Evolutionary conservation across 2,113 vertebrate genomes (phyloP).

Genomic region (Ardeotis arabs): DNA sequence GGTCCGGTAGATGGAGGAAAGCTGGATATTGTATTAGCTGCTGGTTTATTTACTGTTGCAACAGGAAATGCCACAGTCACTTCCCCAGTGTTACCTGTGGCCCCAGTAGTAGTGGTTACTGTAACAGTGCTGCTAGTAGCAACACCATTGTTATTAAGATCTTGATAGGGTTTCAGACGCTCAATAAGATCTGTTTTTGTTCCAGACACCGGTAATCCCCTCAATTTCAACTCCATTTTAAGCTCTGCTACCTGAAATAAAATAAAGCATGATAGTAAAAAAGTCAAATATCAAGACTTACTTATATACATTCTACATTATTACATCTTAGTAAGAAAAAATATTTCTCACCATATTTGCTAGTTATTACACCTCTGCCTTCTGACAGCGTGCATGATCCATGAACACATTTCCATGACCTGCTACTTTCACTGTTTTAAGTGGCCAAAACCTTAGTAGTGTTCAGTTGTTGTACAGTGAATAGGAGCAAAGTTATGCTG

Average conservation of each 20-base stretch:
- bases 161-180: slow-evolving; percentile 92
- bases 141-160: slow-evolving; percentile 68
- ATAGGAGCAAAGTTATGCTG: not conserved
- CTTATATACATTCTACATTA: not conserved
- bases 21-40: slow-evolving; percentile 24
- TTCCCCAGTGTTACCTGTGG: slow-evolving; percentile 65
- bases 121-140: slow-evolving; percentile 50
- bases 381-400: not conserved
- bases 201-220: slow-evolving; percentile 94
- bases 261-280: not conserved
- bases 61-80: slow-evolving; percentile 68
- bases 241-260: slow-evolving; percentile 90
- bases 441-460: not conserved
- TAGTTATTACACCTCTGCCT: not conserved
- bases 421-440: not conserved
- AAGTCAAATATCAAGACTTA: not conserved
- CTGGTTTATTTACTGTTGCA: slow-evolving; percentile 61
- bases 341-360: not conserved
- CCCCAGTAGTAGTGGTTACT: slow-evolving; percentile 45
- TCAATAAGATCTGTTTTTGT: slow-evolving; percentile 97
- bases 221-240: slow-evolving; percentile 94
- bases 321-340: not conserved
- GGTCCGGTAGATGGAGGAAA: slow-evolving; percentile 58
- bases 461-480: not conserved
- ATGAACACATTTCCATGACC: not conserved